Percentiles rank a stretch among this genome's conserved stretches.
These are phyloP conservation scores for Trogon melanurus DNA, from an alignment of 2,113 vertebrate genomes.

Conservation along the genomic window DNA sequence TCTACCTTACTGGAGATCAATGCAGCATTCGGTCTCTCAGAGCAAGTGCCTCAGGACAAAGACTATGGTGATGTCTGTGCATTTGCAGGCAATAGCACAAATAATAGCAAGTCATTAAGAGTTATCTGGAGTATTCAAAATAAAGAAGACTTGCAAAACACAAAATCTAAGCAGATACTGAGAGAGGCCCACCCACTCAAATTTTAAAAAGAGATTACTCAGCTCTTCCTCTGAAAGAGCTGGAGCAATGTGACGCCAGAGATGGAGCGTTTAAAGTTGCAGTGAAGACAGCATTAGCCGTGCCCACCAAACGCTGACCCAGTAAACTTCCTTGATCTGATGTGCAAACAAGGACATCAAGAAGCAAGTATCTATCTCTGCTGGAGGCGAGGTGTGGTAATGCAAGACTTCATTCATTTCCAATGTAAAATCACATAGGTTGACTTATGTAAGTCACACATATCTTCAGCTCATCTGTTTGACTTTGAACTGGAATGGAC, in stretches of 20 bases:
- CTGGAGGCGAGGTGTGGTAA: not conserved
- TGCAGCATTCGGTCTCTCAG: not conserved
- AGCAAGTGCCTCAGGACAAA: not conserved
- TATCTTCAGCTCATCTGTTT: constrained; percentile 25
- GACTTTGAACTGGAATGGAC: constrained; percentile 26
- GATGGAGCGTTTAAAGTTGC: not conserved
- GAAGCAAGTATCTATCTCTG: not conserved
- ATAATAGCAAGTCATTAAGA: not conserved
- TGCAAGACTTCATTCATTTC: not conserved
- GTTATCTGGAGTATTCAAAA: not conserved
- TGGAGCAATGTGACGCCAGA: not conserved
- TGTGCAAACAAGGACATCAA: not conserved
- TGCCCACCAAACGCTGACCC: not conserved
- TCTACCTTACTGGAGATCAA: not conserved
- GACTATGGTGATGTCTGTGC: not conserved
- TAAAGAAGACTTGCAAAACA: not conserved
- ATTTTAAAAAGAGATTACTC: not conserved
- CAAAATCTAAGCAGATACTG: not conserved
- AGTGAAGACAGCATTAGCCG: not conserved
- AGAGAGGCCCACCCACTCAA: not conserved
- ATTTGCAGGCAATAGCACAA: not conserved
- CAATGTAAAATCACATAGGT: not conserved
- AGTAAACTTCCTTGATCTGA: not conserved
- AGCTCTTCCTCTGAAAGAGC: not conserved
- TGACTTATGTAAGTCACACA: not conserved